Evolutionary conservation across 1,140 invertebrate genomes (phyloP), one percentile per base, ranked within the genome.

Genomic region (Monomorium pharaonis): DNA sequence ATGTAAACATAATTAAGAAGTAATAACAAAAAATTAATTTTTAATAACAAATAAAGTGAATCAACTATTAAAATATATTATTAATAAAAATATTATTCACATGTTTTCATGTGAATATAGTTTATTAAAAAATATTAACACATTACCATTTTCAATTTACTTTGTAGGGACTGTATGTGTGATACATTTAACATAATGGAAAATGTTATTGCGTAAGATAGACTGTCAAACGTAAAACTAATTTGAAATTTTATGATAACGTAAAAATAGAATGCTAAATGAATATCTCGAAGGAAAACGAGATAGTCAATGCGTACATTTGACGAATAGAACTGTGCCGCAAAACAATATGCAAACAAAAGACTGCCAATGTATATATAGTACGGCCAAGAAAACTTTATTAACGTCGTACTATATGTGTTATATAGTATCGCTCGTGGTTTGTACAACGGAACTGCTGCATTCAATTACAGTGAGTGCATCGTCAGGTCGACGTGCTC

Each of bases 321-420:
- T 54, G 14, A 51, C 24, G 77, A 27, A 56, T 42, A 56, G 14
- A 69, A 16, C 3, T 42, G 69, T 21, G 16, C 16, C 37, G 21
- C 30, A 78, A 78, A 69, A 69, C 51, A 80, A 80, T 63, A 37
- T 44, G 47, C 63, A 56, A 80, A 80, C 49, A 69, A 69, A 80
- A 67, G 33, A 54, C 33, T 18, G 30, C 18, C 62, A 80, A 80
- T 69, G 58, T 42, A 56, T 42, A 69, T 54, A 30, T 47, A 27
- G n/a, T 21, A 18, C 33, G 21, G 21, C 47, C 47, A 69, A 54
- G 62, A 42, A 16, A 56, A 80, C 33, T 42, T 80, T 69, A 80
- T 80, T 69, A 69, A 56, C 47, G 21, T 67, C 24, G 33, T 21
- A 42, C 47, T 9, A 37, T 78, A 24, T 51, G 42, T 21, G 33